phyloP scores from a whole-genome alignment of 2,888 invertebrate species.

The Gari tellinella region DNA sequence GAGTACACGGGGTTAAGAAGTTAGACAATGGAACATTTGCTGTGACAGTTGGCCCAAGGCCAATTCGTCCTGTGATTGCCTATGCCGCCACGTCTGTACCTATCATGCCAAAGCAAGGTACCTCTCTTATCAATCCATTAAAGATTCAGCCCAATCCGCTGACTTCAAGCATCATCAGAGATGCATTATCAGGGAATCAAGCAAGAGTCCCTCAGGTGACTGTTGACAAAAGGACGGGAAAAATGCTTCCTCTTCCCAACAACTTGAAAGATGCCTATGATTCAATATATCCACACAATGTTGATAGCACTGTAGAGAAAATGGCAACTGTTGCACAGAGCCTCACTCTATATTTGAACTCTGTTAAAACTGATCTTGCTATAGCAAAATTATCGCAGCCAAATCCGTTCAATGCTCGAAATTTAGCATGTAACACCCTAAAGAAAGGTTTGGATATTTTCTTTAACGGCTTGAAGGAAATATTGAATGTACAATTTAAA shows the following conservation, averaged over 20 bases:
- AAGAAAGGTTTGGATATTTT: constrained; percentile 57
- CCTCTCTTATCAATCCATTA: background rate
- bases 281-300: constrained; percentile 49
- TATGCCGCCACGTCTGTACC: background rate
- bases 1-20: constrained; percentile 22
- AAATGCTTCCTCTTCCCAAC: constrained; percentile 14
- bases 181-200: too few relatives aligned
- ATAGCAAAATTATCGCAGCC: constrained; percentile 50
- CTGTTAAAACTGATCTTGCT: constrained; percentile 56
- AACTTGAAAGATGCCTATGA: constrained; percentile 21
- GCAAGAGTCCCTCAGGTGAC: too few relatives aligned
- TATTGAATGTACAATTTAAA: constrained; percentile 49
- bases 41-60: constrained; percentile 43
- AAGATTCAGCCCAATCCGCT: too few relatives aligned
- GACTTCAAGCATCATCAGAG: too few relatives aligned
- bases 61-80: constrained; percentile 5
- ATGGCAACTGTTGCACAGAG: constrained; percentile 52
- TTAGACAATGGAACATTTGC: constrained; percentile 23
- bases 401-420: constrained; percentile 42
- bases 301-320: constrained; percentile 52
- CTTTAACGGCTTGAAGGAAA: constrained; percentile 47
- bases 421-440: constrained; percentile 44
- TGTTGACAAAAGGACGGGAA: too few relatives aligned
- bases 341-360: constrained; percentile 51
- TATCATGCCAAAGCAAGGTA: background rate